A percentile compares a stretch with the other conserved stretches of the same genome.
Evolutionary conservation across 2,888 invertebrate genomes (phyloP).

Genomic region (Drosophila longiperda): DNA sequence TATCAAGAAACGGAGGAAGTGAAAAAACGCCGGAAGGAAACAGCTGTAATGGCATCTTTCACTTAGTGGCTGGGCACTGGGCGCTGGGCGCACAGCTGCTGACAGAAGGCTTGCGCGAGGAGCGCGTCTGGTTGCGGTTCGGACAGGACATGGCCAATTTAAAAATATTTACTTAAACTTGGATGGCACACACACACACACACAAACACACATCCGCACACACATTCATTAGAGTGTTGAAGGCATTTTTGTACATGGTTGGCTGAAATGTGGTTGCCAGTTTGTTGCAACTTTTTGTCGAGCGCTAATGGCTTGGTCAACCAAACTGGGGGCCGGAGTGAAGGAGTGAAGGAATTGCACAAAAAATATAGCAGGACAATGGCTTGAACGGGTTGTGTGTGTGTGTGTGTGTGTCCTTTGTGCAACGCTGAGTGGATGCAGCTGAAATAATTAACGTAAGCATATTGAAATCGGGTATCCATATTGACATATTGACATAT

Average conservation of each 20-base stretch:
- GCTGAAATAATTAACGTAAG: constrained; percentile 69
- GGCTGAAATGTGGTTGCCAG: constrained; percentile 52
- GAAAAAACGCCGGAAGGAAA: constrained; percentile 46
- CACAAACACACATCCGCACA: constrained; percentile 5
- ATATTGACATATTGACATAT: constrained; percentile 46
- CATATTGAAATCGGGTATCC: constrained; percentile 57
- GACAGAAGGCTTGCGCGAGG: constrained; percentile 51
- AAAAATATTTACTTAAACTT: constrained; percentile 81
- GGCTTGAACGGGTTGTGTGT: constrained; percentile 6
- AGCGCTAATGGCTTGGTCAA: constrained; percentile 73
- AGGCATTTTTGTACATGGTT: constrained; percentile 47
- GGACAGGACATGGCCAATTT: constrained; percentile 79
- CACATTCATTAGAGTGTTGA: constrained; percentile 57
- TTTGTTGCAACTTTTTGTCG: constrained; percentile 67
- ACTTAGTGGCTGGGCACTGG: constrained; percentile 38
- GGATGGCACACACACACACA: constrained; percentile 29
- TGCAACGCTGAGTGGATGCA: constrained; percentile 13
- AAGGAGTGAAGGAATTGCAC: not conserved
- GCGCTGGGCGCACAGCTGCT: constrained; percentile 46
- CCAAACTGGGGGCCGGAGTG: constrained; percentile 19
- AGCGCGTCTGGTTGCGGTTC: constrained; percentile 34
- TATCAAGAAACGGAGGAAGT: constrained; percentile 42
- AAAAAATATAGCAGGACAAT: constrained; percentile 22
- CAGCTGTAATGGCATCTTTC: constrained; percentile 66
- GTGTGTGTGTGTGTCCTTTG: constrained; percentile 24